Base-by-base conservation (phyloP, 2,888 invertebrate genomes). In the Thera britannica region DNA sequence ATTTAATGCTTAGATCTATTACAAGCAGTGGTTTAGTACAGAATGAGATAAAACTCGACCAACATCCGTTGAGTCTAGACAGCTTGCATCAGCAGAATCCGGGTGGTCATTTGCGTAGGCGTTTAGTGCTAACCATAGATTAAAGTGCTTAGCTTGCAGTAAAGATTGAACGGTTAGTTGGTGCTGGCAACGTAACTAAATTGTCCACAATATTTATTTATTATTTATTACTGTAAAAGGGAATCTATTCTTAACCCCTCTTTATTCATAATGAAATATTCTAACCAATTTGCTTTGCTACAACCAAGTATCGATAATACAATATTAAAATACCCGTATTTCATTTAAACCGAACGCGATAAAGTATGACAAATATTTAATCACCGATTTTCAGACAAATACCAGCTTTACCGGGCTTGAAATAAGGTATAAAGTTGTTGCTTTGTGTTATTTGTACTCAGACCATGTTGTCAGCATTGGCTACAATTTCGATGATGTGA, bases 401-500 rank as follows among this genome's bases (percentile, higher is more conserved):
- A 60, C 35, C 34, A 58, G 54, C 56, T 62, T 68, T 64, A 58
- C 48, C 2, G 0, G 7, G 12, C 2, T 52, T 49, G 35, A 0
- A 61, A 72, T 67, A 72, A 46, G 48, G 71, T 64, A 23, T 23
- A 1, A 23, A 70, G 8, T 60, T 52, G 46, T 58, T 41, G 54
- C 8, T 64, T 58, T 38, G 11, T 11, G 58, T 23, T 48, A n/a
- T 23, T 58, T 46, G 11, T 51, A 54, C 49, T 52, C 2, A n/a
- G 36, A 36, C n/a, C 4, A 11, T 55, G 48, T 62, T 66, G 68
- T 68, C 58, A 68, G 72, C 64, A 56, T 72, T 73, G 73, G 73
- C 71, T 72, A 44, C 71, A 63, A 62, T 71, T 73, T 72, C 69
- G 73, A 71, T 74, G 72, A 71, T 72, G 64, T 57, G 60, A 65